A percentile compares a stretch with the other conserved stretches of the same genome.
Evolutionary conservation across 2,113 vertebrate species (phyloP).

Genomic region (Xiphophorus couchianus): DNA sequence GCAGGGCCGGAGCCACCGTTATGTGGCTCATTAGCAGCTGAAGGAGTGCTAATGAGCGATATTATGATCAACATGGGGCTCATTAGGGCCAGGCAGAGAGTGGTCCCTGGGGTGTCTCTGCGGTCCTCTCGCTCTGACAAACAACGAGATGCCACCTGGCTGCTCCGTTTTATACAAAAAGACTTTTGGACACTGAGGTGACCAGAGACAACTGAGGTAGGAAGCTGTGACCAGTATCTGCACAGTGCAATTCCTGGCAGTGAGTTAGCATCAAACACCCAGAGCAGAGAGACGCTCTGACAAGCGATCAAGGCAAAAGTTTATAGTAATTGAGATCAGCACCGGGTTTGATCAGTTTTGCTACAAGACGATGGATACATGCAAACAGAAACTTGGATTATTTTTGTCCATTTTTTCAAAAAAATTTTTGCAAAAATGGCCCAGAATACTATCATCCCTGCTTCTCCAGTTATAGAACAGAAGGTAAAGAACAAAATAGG

Average conservation of each 20-base stretch:
- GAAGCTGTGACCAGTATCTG: not conserved
- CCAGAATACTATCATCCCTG: too few relatives aligned
- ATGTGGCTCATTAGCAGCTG: constrained; percentile 58
- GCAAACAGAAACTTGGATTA: not conserved
- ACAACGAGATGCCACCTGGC: constrained; percentile 19
- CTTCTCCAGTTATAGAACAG: too few relatives aligned
- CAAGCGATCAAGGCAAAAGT: not conserved
- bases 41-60: constrained; percentile 64
- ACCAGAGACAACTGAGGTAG: not conserved
- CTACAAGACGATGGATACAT: not conserved
- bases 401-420: too few relatives aligned
- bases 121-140: constrained; percentile 23
- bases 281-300: not conserved
- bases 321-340: too few relatives aligned
- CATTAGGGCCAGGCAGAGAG: constrained; percentile 49
- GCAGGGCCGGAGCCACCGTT: constrained; percentile 16
- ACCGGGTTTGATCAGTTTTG: not conserved
- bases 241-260: not conserved
- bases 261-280: not conserved
- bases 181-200: not conserved
- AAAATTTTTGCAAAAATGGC: too few relatives aligned
- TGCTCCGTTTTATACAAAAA: constrained; percentile 6
- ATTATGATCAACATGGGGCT: constrained; percentile 56
- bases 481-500: too few relatives aligned
- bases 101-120: constrained; percentile 29